These are phyloP conservation scores for Ornithoptera alexandrae DNA, from an alignment of 2,888 invertebrate genomes.

Conservation along the genomic window DNA sequence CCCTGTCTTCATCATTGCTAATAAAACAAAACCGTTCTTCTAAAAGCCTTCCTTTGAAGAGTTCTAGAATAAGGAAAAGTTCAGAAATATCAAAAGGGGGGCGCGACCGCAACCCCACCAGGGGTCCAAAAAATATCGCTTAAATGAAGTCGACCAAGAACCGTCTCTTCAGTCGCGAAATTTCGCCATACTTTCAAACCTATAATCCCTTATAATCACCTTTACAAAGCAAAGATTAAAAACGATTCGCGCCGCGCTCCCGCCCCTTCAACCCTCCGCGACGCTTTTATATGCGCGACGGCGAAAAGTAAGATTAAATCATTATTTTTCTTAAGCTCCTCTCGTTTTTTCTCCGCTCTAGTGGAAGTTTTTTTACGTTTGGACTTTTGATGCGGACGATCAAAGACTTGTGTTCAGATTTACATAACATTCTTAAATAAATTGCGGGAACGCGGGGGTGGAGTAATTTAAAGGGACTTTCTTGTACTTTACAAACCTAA, in stretches of 20 bases:
- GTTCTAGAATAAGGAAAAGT: conserved; percentile 72
- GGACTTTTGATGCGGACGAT: conserved; percentile 79
- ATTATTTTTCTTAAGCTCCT: conserved; percentile 80
- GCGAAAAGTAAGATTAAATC: conserved; percentile 80
- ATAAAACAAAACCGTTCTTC: conserved; percentile 61
- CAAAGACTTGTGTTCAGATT: conserved; percentile 80
- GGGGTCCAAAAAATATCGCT: conserved; percentile 72
- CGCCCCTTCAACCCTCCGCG: conserved; percentile 37
- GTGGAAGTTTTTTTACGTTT: conserved; percentile 71
- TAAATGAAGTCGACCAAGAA: conserved; percentile 63
- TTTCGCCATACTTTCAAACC: conserved; percentile 80
- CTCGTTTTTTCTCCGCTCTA: conserved; percentile 72
- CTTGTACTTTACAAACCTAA: conserved; percentile 66
- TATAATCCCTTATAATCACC: conserved; percentile 81
- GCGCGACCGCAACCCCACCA: conserved; percentile 71
- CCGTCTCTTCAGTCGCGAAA: conserved; percentile 70
- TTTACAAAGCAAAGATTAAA: conserved; percentile 82
- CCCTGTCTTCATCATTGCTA: conserved; percentile 44
- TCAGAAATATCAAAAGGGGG: conserved; percentile 63
- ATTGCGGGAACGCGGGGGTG: conserved; percentile 66
- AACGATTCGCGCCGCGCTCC: conserved; percentile 73
- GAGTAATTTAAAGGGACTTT: conserved; percentile 51
- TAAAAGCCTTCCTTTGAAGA: conserved; percentile 72
- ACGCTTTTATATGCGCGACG: conserved; percentile 75
- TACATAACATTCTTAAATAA: conserved; percentile 81